Evolutionary conservation across 2,797 vertebrate species (phyloP).

Genomic region (Lepus townsendii): DNA sequence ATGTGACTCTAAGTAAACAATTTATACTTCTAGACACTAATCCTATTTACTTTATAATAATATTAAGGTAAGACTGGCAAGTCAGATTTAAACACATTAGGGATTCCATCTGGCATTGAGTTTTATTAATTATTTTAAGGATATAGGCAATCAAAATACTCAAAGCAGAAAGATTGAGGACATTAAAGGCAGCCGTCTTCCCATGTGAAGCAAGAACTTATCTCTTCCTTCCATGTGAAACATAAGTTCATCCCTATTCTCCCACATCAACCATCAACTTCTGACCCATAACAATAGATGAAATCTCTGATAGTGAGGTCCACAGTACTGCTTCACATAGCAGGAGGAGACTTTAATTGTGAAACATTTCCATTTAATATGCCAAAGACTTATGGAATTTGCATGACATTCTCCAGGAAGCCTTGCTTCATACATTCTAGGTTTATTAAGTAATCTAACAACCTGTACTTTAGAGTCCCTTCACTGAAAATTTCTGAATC

Average conservation of each 20-base stretch:
- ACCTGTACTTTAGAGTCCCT: neutral
- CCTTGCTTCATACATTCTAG: neutral
- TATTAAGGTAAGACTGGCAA: neutral
- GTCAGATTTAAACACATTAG: neutral
- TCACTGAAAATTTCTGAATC: neutral
- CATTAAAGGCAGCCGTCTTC: neutral
- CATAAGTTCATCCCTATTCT: neutral
- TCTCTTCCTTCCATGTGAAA: no score
- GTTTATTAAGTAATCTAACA: neutral
- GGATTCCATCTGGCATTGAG: neutral
- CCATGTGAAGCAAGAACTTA: neutral
- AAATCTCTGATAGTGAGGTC: neutral
- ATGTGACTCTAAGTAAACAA: neutral
- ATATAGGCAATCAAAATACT: neutral
- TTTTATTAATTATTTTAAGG: constrained; percentile 20
- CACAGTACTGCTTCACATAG: neutral
- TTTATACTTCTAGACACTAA: neutral
- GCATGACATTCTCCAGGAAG: neutral
- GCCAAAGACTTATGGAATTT: neutral
- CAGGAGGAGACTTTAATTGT: neutral
- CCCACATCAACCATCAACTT: neutral
- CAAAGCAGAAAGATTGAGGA: constrained; percentile 9
- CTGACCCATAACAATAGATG: neutral
- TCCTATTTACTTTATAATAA: neutral
- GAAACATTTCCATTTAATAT: constrained; percentile 5